phyloP scores from a whole-genome alignment of 2,888 invertebrate genomes.

The Sclerodermus sp. region DNA sequence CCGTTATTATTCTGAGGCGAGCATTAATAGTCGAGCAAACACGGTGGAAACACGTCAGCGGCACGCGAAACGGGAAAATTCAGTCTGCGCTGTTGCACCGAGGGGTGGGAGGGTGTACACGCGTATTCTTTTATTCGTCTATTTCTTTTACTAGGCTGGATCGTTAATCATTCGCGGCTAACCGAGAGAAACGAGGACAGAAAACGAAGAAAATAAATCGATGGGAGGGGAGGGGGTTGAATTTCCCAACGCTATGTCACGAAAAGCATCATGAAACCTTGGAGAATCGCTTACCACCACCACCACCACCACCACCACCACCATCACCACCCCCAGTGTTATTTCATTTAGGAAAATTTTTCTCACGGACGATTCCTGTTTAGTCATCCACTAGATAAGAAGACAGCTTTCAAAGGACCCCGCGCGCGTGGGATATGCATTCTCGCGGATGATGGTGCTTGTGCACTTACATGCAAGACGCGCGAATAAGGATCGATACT shows the following conservation, averaged over 20 bases:
- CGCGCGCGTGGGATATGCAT: neutral
- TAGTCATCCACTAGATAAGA: neutral
- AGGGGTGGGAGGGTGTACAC: neutral
- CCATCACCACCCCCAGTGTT: neutral
- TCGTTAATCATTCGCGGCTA: conserved; percentile 46
- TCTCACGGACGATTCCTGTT: neutral
- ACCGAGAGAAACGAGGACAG: neutral
- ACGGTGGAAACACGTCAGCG: conserved; percentile 50
- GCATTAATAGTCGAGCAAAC: conserved; percentile 51
- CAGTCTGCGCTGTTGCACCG: neutral
- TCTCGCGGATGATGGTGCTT: neutral
- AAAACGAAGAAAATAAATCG: conserved; percentile 7
- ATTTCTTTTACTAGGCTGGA: conserved; percentile 29
- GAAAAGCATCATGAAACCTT: neutral
- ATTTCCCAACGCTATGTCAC: conserved; percentile 42
- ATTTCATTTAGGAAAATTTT: neutral
- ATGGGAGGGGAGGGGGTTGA: conserved; percentile 26
- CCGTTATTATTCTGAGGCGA: conserved; percentile 39
- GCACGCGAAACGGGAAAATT: conserved; percentile 39
- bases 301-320: neutral
- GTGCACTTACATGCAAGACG: conserved; percentile 8
- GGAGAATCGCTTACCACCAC: neutral
- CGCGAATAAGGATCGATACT: conserved; percentile 32
- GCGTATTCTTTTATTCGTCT: conserved; percentile 20
- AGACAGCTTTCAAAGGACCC: neutral